Base-by-base conservation (phyloP, 2,113 vertebrate genomes). In the Ivindomyrus marchei region DNA sequence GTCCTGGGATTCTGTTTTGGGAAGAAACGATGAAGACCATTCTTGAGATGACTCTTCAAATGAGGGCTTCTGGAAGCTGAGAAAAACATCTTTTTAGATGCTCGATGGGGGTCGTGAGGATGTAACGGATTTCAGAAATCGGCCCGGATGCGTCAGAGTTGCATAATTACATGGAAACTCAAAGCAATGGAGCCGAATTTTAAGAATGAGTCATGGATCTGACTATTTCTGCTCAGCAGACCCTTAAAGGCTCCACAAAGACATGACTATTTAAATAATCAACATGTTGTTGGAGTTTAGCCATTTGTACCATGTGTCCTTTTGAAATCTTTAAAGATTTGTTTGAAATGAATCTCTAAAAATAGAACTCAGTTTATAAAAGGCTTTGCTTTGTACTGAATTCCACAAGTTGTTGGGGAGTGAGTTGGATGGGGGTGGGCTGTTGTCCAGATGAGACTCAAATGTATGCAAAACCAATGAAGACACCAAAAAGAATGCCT, bases 141-240 rank as follows among this genome's bases (percentile, higher is more conserved):
- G 7, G 27, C 31, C 50, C 15, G 13, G 11, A 31, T 36, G 49
- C n/a, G 15, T 52, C 49, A 87, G 27, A 15, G 47, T 52, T 50
- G 46, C 47, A 87, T 52, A 36, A 87, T 87, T 50, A n/a, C 50
- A 87, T 36, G 85, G 85, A 87, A 87, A 87, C 49, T 87, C 47
- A 56, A 11, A 87, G 85, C 49, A 87, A 4, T 36, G 50, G 50
- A 87, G 27, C 27, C 2, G n/a, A 17, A 1, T 87, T 53, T 87
- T 53, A 31, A 53, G 47, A 52, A 56, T 87, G 50, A 87, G 50
- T 87, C 85, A 87, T 9, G 15, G 8, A 80, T 80, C 36, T 19
- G 13, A 39, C 4, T 39, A 87, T 87, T 87, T 19, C 85, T 87
- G 24, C 17, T 36, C 50, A 50, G 39, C 45, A 9, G 19, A 21